These are phyloP conservation scores for Sebastolobus altivelis DNA, from an alignment of 2,797 vertebrate species.

Conservation along the genomic window DNA sequence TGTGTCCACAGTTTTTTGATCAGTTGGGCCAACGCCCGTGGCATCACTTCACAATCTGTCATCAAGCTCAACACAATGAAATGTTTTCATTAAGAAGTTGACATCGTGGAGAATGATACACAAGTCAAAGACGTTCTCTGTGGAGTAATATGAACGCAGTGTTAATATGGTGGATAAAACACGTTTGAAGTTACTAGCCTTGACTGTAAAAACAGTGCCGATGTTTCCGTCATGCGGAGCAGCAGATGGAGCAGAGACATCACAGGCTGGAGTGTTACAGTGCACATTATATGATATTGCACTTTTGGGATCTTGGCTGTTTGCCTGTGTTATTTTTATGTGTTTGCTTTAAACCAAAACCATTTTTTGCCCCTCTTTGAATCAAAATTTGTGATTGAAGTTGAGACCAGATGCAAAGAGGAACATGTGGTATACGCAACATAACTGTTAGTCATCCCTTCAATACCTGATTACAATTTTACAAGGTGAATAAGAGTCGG, in stretches of 20 bases:
- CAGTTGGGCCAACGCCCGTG: background rate
- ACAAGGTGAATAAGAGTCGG: constrained; percentile 3
- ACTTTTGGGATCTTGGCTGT: constrained; percentile 12
- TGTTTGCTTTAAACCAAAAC: background rate
- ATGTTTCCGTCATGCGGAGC: constrained; percentile 18
- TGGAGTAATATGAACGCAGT: background rate
- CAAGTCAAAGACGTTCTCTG: background rate
- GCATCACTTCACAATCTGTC: background rate
- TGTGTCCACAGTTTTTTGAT: background rate
- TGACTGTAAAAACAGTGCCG: constrained; percentile 37
- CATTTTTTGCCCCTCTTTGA: background rate
- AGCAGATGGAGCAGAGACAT: constrained; percentile 51
- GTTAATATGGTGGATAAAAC: constrained; percentile 11
- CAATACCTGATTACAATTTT: background rate
- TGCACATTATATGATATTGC: background rate
- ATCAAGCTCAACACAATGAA: background rate
- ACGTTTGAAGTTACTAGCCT: constrained; percentile 7
- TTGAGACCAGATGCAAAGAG: background rate
- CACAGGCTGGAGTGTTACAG: background rate
- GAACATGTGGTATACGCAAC: background rate
- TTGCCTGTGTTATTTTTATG: background rate
- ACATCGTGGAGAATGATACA: background rate
- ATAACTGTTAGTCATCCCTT: background rate
- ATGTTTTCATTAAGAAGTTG: constrained; percentile 6
- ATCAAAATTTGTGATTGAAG: background rate